These are phyloP conservation scores for Cataglyphis cursor DNA, from an alignment of 2,888 invertebrate species.

Conservation along the genomic window DNA sequence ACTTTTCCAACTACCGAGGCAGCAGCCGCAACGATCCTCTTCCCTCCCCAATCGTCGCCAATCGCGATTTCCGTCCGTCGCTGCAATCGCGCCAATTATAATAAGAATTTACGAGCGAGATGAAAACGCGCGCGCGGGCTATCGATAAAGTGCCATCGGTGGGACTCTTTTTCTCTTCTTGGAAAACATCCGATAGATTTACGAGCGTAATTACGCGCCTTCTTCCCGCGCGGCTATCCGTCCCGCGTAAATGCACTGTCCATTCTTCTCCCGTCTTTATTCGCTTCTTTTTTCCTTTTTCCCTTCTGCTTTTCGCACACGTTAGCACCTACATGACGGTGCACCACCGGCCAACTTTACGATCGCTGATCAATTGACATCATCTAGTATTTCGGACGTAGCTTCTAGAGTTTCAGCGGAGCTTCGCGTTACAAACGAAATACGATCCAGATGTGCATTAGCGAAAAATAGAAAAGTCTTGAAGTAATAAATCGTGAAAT, in stretches of 20 bases:
- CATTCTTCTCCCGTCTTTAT: conserved; percentile 38
- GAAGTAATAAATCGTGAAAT: neutral
- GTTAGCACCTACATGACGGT: conserved; percentile 36
- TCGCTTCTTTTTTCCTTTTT: conserved; percentile 25
- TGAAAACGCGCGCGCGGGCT: conserved; percentile 62
- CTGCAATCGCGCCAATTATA: conserved; percentile 80
- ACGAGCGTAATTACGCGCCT: conserved; percentile 73
- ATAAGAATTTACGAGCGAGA: conserved; percentile 80
- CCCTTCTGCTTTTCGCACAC: conserved; percentile 1
- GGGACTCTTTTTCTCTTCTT: conserved; percentile 24
- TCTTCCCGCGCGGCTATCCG: conserved; percentile 56
- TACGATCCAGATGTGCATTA: conserved; percentile 28
- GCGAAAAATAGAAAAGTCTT: neutral
- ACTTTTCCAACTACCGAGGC: conserved; percentile 73
- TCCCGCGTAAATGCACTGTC: conserved; percentile 52
- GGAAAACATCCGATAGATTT: conserved; percentile 67
- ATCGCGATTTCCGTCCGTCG: conserved; percentile 75
- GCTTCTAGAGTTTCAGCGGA: neutral
- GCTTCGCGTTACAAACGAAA: neutral
- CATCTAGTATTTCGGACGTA: conserved; percentile 20
- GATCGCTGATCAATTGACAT: conserved; percentile 36
- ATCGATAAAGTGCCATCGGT: conserved; percentile 76
- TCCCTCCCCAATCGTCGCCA: conserved; percentile 37
- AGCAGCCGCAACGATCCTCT: conserved; percentile 33
- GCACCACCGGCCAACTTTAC: conserved; percentile 25